Base-by-base conservation (phyloP, 2,797 vertebrate species). In the Rhadinocentrus ornatus region DNA sequence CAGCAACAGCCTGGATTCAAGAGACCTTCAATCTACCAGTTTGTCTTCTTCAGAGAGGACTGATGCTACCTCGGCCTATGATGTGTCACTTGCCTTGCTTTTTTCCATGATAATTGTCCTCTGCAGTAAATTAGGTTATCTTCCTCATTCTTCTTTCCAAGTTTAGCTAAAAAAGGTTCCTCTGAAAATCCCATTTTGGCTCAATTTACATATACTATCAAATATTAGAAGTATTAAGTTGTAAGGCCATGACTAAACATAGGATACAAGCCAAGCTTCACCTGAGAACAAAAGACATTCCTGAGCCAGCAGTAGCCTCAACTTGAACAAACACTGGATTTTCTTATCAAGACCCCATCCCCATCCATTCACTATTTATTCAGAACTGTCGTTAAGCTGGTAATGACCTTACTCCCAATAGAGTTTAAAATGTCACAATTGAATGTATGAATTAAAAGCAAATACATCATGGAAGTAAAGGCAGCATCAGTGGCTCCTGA, bases 11-110 rank as follows among this genome's bases (percentile, higher is more conserved):
- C 86, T 75, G 73, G 81, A 91, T 89, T 91, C 88, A 90, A 89
- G 88, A 88, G 90, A 91, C 87, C 89, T 92, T 86, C 85, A 90
- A 90, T 90, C 89, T 74, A 88, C 80, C 85, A 88, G 83, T 92
- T 91, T 91, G 89, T 89, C 87, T 89, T 91, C 87, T 90, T 89
- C 86, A 88, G 89, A 92, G 86, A 86, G 86, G 72, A 85, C 80
- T 2, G 82, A 75, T 79, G 82, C 85, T 83, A 89, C 89, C 74
- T 83, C 85, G 75, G 87, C 88, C 81, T 81, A 71, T 56, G 70
- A 81, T 84, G 84, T 86, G 80, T 83, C 83, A 62, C 78, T 85
- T 34, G 3, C 12, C 6, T 78, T 52, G 57, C 37, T 78, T 86
- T 80, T 77, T 77, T 66, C 74, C 78, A 69, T 78, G 70, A 66